These are phyloP conservation scores for Acrossocheilus wenchowensis DNA, from an alignment of 2,797 vertebrate species.

Conservation along the genomic window DNA sequence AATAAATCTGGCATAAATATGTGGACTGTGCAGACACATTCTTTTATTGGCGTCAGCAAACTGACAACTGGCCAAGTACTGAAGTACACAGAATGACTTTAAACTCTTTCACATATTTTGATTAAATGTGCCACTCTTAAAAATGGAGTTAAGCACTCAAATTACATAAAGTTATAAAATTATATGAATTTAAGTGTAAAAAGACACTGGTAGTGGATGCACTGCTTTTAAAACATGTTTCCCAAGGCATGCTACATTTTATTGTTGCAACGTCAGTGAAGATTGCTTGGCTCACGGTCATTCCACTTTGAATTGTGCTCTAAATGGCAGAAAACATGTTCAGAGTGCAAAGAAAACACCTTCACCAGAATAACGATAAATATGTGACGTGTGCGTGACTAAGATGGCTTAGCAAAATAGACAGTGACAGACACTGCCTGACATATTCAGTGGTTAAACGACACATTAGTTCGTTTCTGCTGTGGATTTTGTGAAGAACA, in stretches of 20 bases:
- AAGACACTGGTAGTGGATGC: not conserved
- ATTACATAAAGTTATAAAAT: not conserved
- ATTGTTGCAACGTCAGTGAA: not conserved
- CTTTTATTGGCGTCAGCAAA: not conserved
- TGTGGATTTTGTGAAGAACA: not conserved
- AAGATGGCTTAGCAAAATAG: not conserved
- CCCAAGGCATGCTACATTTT: not conserved
- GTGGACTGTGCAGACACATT: not conserved
- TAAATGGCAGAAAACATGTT: not conserved
- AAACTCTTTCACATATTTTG: not conserved
- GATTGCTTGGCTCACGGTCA: not conserved
- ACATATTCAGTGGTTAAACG: not conserved
- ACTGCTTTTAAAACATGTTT: not conserved
- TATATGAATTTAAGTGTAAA: not conserved
- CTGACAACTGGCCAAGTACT: not conserved
- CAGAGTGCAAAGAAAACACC: not conserved
- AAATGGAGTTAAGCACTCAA: not conserved
- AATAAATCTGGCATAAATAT: conserved; percentile 7
- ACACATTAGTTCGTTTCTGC: not conserved
- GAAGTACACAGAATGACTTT: not conserved
- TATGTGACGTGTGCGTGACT: not conserved
- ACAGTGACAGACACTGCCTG: not conserved
- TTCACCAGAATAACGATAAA: not conserved
- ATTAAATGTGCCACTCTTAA: not conserved
- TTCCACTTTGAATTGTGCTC: not conserved